A percentile compares a stretch with the other conserved stretches of the same genome.
phyloP scores from a whole-genome alignment of 2,113 vertebrate genomes.

The Genyomyrus donnyi region DNA sequence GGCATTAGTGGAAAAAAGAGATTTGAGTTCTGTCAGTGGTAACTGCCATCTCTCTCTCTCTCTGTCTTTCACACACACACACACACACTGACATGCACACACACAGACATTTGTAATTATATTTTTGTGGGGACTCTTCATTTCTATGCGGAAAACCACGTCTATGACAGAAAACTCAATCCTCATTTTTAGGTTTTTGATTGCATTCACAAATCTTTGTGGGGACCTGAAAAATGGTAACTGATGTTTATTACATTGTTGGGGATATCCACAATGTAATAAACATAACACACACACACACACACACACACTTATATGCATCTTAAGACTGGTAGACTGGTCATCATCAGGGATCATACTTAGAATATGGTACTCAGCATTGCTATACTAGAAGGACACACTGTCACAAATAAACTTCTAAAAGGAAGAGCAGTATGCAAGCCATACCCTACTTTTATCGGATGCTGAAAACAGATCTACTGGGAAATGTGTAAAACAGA shows the following conservation, averaged over 20 bases:
- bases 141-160: too few relatives aligned
- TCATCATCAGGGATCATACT: neutral
- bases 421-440: neutral
- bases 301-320: neutral
- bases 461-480: neutral
- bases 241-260: too few relatives aligned
- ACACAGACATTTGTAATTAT: neutral
- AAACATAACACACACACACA: too few relatives aligned
- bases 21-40: neutral
- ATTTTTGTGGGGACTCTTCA: too few relatives aligned
- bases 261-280: too few relatives aligned
- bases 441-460: constrained; percentile 6
- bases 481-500: constrained; percentile 5
- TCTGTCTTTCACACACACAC: neutral
- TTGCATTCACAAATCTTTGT: too few relatives aligned
- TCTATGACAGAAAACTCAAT: too few relatives aligned
- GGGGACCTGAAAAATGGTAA: too few relatives aligned
- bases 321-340: neutral
- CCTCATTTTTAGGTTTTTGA: too few relatives aligned
- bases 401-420: neutral
- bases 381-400: neutral
- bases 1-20: neutral
- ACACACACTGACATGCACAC: neutral
- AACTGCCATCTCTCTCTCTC: neutral
- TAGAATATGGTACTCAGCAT: neutral